Evolutionary conservation across 2,113 vertebrate genomes (phyloP).

Genomic region (Motacilla tschutschensis): DNA sequence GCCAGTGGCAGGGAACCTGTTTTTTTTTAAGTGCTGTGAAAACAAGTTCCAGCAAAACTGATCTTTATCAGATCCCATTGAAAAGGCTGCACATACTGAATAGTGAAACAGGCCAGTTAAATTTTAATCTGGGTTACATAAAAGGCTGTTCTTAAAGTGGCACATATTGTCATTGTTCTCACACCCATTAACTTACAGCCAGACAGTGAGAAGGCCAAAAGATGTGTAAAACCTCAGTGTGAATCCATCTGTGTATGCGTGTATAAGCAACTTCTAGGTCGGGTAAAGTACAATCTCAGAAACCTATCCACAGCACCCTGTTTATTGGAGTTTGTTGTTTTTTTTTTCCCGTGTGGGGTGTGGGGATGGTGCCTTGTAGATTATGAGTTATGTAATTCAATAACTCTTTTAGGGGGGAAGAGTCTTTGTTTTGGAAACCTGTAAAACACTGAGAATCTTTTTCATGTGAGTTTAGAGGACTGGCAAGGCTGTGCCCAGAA

Average conservation of each 20-base stretch:
- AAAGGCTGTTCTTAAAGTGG: constrained; percentile 53
- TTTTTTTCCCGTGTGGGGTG: accelerated
- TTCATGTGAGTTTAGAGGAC: background rate
- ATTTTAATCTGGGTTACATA: constrained; percentile 62
- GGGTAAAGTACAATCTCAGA: background rate
- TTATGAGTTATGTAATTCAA: background rate
- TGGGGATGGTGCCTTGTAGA: background rate
- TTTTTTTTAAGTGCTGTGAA: constrained; percentile 41
- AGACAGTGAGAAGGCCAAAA: background rate
- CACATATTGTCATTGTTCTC: constrained; percentile 24
- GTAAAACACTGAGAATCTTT: background rate
- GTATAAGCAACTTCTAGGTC: background rate
- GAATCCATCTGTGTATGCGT: background rate
- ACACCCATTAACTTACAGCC: background rate
- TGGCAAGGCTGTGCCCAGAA: background rate
- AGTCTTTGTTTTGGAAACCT: background rate
- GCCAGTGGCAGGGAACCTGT: background rate
- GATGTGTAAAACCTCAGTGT: background rate
- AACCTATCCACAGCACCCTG: background rate
- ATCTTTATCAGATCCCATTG: constrained; percentile 53
- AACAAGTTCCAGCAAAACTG: constrained; percentile 63
- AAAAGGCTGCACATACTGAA: constrained; percentile 18
- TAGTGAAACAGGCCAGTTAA: constrained; percentile 33
- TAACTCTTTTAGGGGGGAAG: accelerated
- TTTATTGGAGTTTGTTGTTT: background rate